phyloP scores from a whole-genome alignment of 2,113 vertebrate species.

The Okapia johnstoni region DNA sequence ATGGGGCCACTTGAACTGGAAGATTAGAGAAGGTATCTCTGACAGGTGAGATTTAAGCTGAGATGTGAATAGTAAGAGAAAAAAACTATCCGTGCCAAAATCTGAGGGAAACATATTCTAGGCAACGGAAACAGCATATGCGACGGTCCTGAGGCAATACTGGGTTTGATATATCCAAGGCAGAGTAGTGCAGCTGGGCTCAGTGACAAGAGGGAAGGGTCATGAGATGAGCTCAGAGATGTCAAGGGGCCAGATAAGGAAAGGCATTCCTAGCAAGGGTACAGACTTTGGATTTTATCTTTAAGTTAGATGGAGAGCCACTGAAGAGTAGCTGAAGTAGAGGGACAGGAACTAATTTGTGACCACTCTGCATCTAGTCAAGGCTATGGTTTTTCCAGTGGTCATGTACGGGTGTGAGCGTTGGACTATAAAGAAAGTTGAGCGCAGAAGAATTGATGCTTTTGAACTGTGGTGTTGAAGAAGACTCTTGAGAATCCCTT shows the following conservation, averaged over 20 bases:
- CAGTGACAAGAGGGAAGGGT: background rate
- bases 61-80: background rate
- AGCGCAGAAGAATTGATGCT: background rate
- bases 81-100: background rate
- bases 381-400: background rate
- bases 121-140: background rate
- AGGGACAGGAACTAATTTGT: accelerated
- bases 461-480: background rate
- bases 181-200: background rate
- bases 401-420: background rate
- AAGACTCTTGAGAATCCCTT: background rate
- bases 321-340: background rate
- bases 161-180: background rate
- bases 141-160: background rate
- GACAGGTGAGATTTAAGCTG: background rate
- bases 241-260: background rate
- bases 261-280: background rate
- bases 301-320: background rate
- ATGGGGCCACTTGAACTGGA: background rate
- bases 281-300: background rate
- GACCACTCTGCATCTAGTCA: background rate
- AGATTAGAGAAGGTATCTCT: background rate
- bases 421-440: background rate
- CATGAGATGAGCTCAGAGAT: background rate
- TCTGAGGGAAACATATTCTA: background rate